A percentile compares a stretch with the other conserved stretches of the same genome.
phyloP scores from a whole-genome alignment of 2,888 invertebrate species.

The Xanthia icteritia region DNA sequence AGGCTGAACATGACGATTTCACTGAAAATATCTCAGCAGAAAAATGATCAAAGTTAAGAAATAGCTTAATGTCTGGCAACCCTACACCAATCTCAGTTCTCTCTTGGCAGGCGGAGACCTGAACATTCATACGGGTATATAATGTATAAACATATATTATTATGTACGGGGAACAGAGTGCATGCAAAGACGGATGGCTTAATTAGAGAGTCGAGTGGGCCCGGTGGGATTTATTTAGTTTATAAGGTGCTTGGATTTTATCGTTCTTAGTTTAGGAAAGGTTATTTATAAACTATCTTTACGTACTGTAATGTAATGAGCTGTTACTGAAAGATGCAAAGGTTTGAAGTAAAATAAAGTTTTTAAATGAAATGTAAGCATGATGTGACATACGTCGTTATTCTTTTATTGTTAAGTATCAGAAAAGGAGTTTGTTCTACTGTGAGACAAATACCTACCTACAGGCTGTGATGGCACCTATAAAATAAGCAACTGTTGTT shows the following conservation, averaged over 20 bases:
- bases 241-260: neutral
- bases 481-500: too few relatives aligned
- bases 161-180: constrained; percentile 17
- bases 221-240: neutral
- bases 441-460: neutral
- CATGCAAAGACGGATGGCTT: constrained; percentile 55
- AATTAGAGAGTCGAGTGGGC: constrained; percentile 30
- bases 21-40: neutral
- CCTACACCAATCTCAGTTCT: constrained; percentile 20
- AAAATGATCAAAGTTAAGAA: neutral
- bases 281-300: neutral
- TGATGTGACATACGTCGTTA: neutral
- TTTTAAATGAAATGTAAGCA: neutral
- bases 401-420: neutral
- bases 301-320: neutral
- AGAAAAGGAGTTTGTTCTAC: neutral
- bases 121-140: constrained; percentile 50
- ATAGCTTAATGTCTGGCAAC: neutral
- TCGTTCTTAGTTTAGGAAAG: neutral
- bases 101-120: constrained; percentile 40
- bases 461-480: too few relatives aligned
- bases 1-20: neutral
- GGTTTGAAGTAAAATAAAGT: neutral
- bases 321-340: neutral
- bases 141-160: constrained; percentile 24